Conservation (phyloP, 2,797 vertebrate genomes). For the Pseudochirops corinnae region DNA sequence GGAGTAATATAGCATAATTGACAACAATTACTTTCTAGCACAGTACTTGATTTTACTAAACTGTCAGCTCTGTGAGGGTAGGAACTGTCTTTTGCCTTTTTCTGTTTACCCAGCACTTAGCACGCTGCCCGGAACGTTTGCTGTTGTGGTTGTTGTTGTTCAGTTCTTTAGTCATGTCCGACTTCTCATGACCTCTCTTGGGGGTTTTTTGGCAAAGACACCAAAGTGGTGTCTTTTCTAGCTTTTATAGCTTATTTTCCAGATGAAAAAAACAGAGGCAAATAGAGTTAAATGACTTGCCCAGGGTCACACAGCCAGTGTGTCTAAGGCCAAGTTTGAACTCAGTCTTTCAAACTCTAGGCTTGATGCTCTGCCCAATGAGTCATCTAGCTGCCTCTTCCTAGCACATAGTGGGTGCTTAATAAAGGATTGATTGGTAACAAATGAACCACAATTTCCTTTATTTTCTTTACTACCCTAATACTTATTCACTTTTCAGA, state of each 20-base stretch:
- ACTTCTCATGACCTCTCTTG: not conserved
- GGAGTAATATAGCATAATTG: not conserved
- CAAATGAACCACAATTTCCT: constrained; percentile 1
- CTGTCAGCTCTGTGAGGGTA: not conserved
- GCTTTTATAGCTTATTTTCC: not conserved
- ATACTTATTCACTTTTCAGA: constrained; percentile 1
- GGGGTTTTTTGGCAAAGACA: not conserved
- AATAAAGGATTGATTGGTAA: constrained; percentile 29
- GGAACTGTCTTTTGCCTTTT: not conserved
- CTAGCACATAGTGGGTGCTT: constrained; percentile 19
- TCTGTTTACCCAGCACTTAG: not conserved
- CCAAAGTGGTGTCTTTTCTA: not conserved
- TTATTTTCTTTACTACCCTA: constrained; percentile 1
- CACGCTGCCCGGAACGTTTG: not conserved
- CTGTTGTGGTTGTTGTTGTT: not conserved
- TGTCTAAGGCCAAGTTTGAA: not conserved
- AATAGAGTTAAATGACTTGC: not conserved
- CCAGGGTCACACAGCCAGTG: not conserved
- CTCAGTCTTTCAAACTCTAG: not conserved
- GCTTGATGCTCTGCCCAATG: not conserved
- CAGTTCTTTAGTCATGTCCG: not conserved
- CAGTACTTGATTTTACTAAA: not conserved
- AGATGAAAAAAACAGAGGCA: not conserved
- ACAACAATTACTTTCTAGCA: not conserved
- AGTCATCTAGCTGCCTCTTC: not conserved